These are phyloP conservation scores for Lasiurus borealis DNA, from an alignment of 2,113 vertebrate species.

Conservation along the genomic window DNA sequence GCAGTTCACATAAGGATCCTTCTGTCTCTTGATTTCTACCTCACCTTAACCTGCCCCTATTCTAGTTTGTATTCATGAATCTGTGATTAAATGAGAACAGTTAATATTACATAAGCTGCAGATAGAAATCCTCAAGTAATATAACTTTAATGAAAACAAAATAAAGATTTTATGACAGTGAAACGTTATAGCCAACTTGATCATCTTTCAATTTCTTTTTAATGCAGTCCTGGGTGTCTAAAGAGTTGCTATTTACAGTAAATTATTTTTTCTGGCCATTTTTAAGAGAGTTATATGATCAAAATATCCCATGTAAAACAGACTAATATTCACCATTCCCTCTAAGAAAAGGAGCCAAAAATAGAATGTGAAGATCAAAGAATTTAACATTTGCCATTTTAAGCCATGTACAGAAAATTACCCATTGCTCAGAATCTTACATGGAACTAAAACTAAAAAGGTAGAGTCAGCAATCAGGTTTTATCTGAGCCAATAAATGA, in stretches of 20 bases:
- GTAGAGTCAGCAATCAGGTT: neutral
- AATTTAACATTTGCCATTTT: constrained; percentile 56
- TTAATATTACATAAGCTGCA: constrained; percentile 76
- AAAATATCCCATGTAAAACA: constrained; percentile 70
- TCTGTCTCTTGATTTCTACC: constrained; percentile 27
- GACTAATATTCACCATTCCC: neutral
- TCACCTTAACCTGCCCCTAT: constrained; percentile 40
- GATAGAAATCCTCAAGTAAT: constrained; percentile 69
- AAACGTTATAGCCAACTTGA: constrained; percentile 66
- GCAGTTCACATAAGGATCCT: constrained; percentile 54
- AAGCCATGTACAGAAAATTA: neutral
- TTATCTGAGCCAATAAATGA: too few relatives aligned
- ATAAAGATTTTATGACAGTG: constrained; percentile 74
- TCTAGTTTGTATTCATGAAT: constrained; percentile 60
- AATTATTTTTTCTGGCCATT: constrained; percentile 60
- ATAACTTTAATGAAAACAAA: constrained; percentile 82
- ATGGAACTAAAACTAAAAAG: neutral
- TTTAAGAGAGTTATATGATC: constrained; percentile 51
- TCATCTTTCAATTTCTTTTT: constrained; percentile 77
- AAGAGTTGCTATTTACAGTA: constrained; percentile 70
- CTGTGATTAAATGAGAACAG: constrained; percentile 66
- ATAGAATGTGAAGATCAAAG: constrained; percentile 73
- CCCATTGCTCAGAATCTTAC: neutral
- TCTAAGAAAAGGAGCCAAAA: constrained; percentile 59
- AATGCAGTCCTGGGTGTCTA: constrained; percentile 54